Base-by-base conservation (phyloP, 2,797 vertebrate genomes). In the Crocodylus rhombifer region DNA sequence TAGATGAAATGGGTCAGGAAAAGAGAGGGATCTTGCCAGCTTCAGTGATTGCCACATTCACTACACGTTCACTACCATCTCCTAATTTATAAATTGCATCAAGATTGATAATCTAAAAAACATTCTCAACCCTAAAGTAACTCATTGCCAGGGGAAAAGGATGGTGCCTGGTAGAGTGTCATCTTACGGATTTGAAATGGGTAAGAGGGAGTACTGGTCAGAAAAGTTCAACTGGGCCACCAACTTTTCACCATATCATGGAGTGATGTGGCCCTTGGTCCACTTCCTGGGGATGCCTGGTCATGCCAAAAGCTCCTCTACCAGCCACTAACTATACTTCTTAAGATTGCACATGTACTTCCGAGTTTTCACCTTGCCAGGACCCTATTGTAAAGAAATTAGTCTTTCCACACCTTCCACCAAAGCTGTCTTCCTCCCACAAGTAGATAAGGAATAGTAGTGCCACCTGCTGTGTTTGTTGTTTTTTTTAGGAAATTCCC, bases 301-400 rank as follows among this genome's bases (percentile, higher is more conserved):
- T 36, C 30, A 30, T 20, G n/a, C 30, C 18, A 36, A 13, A 69
- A 69, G 12, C 20, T 12, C 20, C 36, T 69, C 12, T 11, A 21
- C 33, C 67, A 23, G n/a, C 18, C 12, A 69, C 30, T 6, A 69
- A 7, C 20, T 69, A 6, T 42, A 42, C 30, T 69, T 69, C 33
- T 69, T 11, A 17, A 23, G 67, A 18, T 69, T 69, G 10, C 33
- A 23, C 33, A 36, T 33, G 33, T 3, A 20, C 65, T 18, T 14
- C 67, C 36, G 36, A 23, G 11, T 23, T 18, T 69, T 30, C 30
- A 14, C 67, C 20, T 21, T 42, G 42, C 42, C 42, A 42, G 7
- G 42, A 42, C 42, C 42, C 42, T 42, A 42, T 42, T 42, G 7
- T 76, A 84, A 58, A 55, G 64, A 90, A 26, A 18, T 0, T 0